Base-by-base conservation (phyloP, 2,113 vertebrate species). In the Puma concolor region DNA sequence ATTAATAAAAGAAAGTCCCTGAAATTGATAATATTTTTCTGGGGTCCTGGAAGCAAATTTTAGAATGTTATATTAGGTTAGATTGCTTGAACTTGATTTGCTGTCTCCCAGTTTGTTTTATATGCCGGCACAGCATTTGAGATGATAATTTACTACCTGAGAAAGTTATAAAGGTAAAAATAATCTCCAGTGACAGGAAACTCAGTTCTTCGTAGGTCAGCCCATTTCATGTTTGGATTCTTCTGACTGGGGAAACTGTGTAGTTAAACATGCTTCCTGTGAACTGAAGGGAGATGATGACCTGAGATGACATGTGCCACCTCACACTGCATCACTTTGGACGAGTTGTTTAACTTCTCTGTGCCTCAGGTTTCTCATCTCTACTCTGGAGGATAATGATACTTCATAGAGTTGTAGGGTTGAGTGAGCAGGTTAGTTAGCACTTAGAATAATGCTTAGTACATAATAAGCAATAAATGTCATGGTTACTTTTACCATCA, bases 31-130 rank as follows among this genome's bases (percentile, higher is more conserved):
- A 50, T 79, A 21, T 31, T 72, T 92, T 72, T 84, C 27, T 71
- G 14, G 44, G 83, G n/a, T 52, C 25, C 14, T 79, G 2, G 74
- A 91, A 44, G 16, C 10, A 27, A 83, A 48, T 76, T 95, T 93
- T 93, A 67, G 15, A 91, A 64, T 77, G 19, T 36, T 95, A 31
- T 41, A 60, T 23, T 63, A 60, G 87, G 64, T 31, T 69, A 72
- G 23, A 31, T 88, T 77, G 23, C 50, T 79, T 63, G 41, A 91
- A 83, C 17, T 94, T 96, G 60, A 52, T 94, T 77, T 94, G 41
- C 44, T 94, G 77, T 83, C 44, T 92, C 21, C 31, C 41, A 83
- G 17, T 84, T 86, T 95, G 15, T 84, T 85, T 90, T 57, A 57
- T 88, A 27, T 84, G 15, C 66, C 57, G 10, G 36, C 33, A 88